Conservation (phyloP, 2,888 invertebrate genomes). For the Xestia rhomboidea region DNA sequence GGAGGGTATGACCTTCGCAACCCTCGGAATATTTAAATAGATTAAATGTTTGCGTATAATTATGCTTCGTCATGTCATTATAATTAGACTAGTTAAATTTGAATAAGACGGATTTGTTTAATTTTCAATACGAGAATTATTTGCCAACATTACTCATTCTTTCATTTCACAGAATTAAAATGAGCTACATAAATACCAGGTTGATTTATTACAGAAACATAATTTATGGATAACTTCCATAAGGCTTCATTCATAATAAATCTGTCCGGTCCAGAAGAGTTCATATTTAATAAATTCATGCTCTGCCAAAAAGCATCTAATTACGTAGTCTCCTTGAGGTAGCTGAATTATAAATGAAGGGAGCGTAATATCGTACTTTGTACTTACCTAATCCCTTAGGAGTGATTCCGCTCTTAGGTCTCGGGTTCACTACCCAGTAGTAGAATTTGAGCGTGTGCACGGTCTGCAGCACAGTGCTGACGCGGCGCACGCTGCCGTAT, state of each 20-base stretch:
- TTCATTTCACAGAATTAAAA: conserved; percentile 29
- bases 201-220: conserved; percentile 22
- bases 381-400: conserved; percentile 98
- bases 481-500: conserved; percentile 98
- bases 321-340: conserved; percentile 48
- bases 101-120: conserved; percentile 42
- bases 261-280: conserved; percentile 17
- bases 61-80: conserved; percentile 51
- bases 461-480: conserved; percentile 99
- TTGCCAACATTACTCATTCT: conserved; percentile 20
- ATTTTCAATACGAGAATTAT: conserved; percentile 21
- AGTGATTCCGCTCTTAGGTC: conserved; percentile 97
- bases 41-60: conserved; percentile 57
- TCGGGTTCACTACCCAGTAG: conserved; percentile 99
- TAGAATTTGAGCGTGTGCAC: conserved; percentile 99
- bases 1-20: conserved; percentile 15
- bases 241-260: conserved; percentile 31
- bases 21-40: conserved; percentile 49
- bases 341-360: conserved; percentile 47
- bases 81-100: conserved; percentile 44
- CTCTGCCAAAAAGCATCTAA: conserved; percentile 36
- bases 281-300: conserved; percentile 15
- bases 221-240: conserved; percentile 26
- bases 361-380: conserved; percentile 25
- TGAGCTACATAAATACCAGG: background rate